Evolutionary conservation across 2,797 vertebrate genomes (phyloP).

Genomic region (Spheniscus humboldti): DNA sequence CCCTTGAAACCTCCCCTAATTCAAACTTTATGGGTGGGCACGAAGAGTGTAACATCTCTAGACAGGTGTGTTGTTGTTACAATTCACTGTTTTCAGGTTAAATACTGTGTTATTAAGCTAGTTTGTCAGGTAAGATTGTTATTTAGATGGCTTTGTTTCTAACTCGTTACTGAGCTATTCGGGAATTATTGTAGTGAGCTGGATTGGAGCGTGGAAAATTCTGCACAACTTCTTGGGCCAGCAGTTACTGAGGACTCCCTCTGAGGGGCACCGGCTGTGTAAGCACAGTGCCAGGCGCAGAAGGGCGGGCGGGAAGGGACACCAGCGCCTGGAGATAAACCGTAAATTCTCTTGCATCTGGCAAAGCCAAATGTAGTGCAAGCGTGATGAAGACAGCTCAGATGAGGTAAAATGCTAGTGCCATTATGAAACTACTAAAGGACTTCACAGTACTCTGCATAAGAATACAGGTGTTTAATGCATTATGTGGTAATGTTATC

Average conservation of each 20-base stretch:
- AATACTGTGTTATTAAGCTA: not conserved
- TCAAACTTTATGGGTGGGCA: not conserved
- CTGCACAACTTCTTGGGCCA: not conserved
- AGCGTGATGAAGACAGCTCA: not conserved
- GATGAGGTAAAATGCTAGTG: not conserved
- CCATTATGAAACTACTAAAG: not conserved
- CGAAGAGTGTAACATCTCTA: not conserved
- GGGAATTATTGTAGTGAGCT: not conserved
- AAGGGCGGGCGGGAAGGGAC: not conserved
- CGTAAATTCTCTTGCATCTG: not conserved
- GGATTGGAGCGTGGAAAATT: not conserved
- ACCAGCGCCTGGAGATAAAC: not conserved
- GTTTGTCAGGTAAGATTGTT: not conserved
- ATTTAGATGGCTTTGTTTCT: not conserved
- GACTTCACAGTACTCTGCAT: not conserved
- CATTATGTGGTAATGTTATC: not conserved
- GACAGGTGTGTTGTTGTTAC: not conserved
- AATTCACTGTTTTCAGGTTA: not conserved
- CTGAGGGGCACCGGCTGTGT: not conserved
- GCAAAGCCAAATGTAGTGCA: not conserved
- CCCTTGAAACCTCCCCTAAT: not conserved
- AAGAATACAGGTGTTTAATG: not conserved
- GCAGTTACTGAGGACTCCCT: too few relatives aligned
- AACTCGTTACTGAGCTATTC: not conserved
- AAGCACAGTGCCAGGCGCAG: not conserved